Evolutionary conservation across 2,888 invertebrate genomes (phyloP).

Genomic region (Cloeon dipterum): DNA sequence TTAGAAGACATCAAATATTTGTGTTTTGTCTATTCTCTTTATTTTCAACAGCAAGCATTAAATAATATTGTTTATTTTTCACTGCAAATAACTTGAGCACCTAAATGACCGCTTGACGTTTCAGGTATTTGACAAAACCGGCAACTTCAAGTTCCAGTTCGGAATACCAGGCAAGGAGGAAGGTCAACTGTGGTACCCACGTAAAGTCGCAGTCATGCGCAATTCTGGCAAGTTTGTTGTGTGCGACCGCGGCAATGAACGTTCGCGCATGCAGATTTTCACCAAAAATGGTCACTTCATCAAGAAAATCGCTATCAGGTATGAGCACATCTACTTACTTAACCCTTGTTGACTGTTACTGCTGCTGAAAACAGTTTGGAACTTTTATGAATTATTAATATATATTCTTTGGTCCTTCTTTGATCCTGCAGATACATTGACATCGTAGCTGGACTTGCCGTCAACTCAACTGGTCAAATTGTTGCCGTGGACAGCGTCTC

Average conservation of each 20-base stretch:
- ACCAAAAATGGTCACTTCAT: constrained; percentile 88
- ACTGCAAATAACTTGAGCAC: too few species aligned
- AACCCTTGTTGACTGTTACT: too few species aligned
- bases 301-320: constrained; percentile 71
- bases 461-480: constrained; percentile 77
- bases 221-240: constrained; percentile 83
- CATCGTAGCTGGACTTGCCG: constrained; percentile 83
- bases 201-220: constrained; percentile 82
- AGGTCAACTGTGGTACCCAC: constrained; percentile 90
- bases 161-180: constrained; percentile 89
- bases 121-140: constrained; percentile 82
- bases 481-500: constrained; percentile 95
- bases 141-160: constrained; percentile 81
- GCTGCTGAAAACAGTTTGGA: too few species aligned
- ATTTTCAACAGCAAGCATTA: neutral
- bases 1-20: too few species aligned
- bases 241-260: constrained; percentile 89
- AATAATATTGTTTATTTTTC: neutral
- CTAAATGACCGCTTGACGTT: constrained; percentile 9
- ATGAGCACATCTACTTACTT: too few species aligned
- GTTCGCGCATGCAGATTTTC: constrained; percentile 94
- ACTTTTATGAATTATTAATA: too few species aligned
- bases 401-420: neutral
- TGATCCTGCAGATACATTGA: constrained; percentile 40
- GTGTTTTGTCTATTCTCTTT: neutral